Percentiles rank a stretch among this genome's conserved stretches.
Conservation (phyloP, 2,113 vertebrate species). For the Notarius quadriscutis region DNA sequence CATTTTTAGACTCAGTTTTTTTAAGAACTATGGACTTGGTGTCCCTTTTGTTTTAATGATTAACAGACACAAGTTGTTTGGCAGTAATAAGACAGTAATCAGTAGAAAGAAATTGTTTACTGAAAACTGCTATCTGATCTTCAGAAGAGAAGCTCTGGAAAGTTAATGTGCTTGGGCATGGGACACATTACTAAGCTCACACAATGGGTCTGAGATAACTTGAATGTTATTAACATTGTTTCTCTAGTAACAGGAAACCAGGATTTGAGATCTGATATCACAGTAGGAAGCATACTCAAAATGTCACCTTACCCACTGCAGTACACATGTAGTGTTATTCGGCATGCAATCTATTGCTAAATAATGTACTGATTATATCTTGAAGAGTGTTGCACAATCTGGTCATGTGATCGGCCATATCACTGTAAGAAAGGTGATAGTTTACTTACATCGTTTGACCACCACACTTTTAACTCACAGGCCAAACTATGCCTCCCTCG, state of each 20-base stretch:
- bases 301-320: not conserved
- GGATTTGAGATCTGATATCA: slow-evolving; percentile 2
- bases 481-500: not conserved
- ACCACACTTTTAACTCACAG: not conserved
- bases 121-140: slow-evolving; percentile 4
- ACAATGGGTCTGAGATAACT: not conserved
- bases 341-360: not conserved
- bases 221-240: slow-evolving; percentile 1
- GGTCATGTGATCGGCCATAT: not conserved
- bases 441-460: not conserved
- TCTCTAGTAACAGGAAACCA: not conserved
- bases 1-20: not conserved
- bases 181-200: not conserved
- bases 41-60: not conserved
- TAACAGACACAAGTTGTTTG: not conserved
- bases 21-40: not conserved
- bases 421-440: not conserved
- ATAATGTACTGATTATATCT: not conserved
- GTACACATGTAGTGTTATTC: not conserved
- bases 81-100: not conserved
- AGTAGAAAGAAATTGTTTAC: not conserved
- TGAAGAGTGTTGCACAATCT: not conserved
- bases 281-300: not conserved
- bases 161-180: not conserved
- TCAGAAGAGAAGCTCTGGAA: not conserved